Percentiles rank a stretch among this genome's conserved stretches.
Conservation (phyloP, 2,113 vertebrate genomes). For the Semicossyphus pulcher region DNA sequence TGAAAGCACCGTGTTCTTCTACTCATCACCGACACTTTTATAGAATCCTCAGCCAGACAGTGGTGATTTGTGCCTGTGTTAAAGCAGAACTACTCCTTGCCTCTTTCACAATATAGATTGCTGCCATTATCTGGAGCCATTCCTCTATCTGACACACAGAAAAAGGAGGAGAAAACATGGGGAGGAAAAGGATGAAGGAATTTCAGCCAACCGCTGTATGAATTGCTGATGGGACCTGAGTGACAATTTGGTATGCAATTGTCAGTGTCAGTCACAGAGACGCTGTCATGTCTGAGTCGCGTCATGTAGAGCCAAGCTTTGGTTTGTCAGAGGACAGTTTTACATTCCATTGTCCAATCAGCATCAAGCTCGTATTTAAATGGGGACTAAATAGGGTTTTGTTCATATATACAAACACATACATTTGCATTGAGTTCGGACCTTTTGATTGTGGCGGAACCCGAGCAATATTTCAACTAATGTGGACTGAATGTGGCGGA, state of each 20-base stretch:
- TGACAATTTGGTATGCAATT: constrained; percentile 81
- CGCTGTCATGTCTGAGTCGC: constrained; percentile 58
- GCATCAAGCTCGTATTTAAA: constrained; percentile 14
- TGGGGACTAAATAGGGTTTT: constrained; percentile 13
- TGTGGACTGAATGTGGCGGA: constrained; percentile 49
- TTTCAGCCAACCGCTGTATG: constrained; percentile 73
- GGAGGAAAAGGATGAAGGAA: constrained; percentile 71
- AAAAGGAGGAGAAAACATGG: constrained; percentile 68
- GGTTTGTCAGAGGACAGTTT: constrained; percentile 36
- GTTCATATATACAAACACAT: constrained; percentile 19
- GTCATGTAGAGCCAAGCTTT: constrained; percentile 38
- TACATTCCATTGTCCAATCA: constrained; percentile 24
- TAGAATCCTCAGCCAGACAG: constrained; percentile 64
- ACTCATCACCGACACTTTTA: constrained; percentile 70
- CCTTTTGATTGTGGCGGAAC: constrained; percentile 32
- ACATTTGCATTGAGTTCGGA: constrained; percentile 5
- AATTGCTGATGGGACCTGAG: constrained; percentile 77
- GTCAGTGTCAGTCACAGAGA: constrained; percentile 76
- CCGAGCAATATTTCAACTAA: constrained; percentile 54
- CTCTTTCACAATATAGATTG: constrained; percentile 81
- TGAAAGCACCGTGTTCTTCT: constrained; percentile 58
- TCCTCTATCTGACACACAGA: constrained; percentile 68
- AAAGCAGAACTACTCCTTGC: constrained; percentile 65
- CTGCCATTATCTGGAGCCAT: constrained; percentile 80
- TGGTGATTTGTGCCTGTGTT: constrained; percentile 73